Base-by-base conservation (phyloP, 1,140 invertebrate species). In the Zaprionus taronus region DNA sequence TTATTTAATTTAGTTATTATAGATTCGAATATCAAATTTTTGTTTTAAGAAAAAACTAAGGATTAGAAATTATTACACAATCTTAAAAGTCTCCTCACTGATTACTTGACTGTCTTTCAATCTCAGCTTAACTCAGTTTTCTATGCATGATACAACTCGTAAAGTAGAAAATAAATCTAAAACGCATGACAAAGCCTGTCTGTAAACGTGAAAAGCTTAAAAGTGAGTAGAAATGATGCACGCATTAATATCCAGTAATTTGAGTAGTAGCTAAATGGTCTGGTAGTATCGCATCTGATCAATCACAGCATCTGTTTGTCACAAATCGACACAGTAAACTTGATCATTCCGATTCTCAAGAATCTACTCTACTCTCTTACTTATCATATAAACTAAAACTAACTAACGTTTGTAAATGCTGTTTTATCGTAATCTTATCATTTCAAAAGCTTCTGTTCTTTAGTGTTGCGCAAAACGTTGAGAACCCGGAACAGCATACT, bases 381-480 rank as follows among this genome's bases (percentile, higher is more conserved):
- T 55, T 47, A 47, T 47, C 28, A 58, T 58, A 17, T 56, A 87
- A 83, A 77, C 71, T 80, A 77, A 83, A 64, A 73, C 24, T 51
- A 72, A 87, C 62, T 84, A 84, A 83, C 72, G 84, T 84, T 78
- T 89, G 70, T 81, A 71, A 75, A 75, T 87, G 71, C 80, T 81
- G 55, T 69, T 74, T 72, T 80, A 64, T 63, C 82, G 72, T 81
- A 81, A 69, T 57, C 47, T 84, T 90, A 74, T 90, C 3, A 81
- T 90, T 89, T 89, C 4, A 38, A 60, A 60, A 76, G 72, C 81
- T 89, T 89, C 53, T 28, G 84, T 89, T 89, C 36, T 72, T 83
- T 89, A 90, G 85, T 89, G 81, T 89, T 90, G 83, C 55, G 64
- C 64, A 72, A 84, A 61, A 72, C 20, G 26, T 34, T 24, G 6